A percentile compares a stretch with the other conserved stretches of the same genome.
Conservation (phyloP, 2,113 vertebrate species). For the Stegostoma tigrinum region DNA sequence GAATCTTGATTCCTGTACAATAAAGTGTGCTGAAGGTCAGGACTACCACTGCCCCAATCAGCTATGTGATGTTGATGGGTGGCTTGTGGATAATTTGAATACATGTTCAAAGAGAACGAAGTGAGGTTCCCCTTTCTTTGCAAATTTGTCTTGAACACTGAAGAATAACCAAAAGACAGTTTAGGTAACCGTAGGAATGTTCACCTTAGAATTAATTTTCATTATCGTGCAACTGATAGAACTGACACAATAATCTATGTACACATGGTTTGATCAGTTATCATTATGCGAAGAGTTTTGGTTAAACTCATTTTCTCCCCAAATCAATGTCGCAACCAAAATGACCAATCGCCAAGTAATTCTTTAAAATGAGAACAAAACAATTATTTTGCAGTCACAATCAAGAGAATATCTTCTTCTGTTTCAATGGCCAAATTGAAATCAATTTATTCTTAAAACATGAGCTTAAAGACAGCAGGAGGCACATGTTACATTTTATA, state of each 20-base stretch:
- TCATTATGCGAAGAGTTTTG: background rate
- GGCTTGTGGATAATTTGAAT: background rate
- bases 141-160: background rate
- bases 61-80: too few relatives aligned
- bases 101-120: background rate
- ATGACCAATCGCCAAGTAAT: background rate
- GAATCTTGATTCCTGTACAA: background rate
- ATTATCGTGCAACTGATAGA: background rate
- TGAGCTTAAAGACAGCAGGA: background rate
- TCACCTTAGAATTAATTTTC: background rate
- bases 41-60: background rate
- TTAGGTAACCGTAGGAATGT: background rate
- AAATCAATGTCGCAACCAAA: background rate
- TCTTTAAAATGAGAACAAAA: background rate
- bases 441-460: background rate
- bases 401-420: background rate
- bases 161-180: background rate
- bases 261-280: background rate
- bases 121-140: background rate
- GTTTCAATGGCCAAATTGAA: background rate
- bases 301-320: background rate
- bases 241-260: background rate
- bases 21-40: slow-evolving; percentile 6
- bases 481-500: background rate
- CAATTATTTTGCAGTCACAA: background rate